Evolutionary conservation across 2,797 vertebrate genomes (phyloP), one percentile per base, ranked within the genome.

Genomic region (Microctenopoma steveboyesi): DNA sequence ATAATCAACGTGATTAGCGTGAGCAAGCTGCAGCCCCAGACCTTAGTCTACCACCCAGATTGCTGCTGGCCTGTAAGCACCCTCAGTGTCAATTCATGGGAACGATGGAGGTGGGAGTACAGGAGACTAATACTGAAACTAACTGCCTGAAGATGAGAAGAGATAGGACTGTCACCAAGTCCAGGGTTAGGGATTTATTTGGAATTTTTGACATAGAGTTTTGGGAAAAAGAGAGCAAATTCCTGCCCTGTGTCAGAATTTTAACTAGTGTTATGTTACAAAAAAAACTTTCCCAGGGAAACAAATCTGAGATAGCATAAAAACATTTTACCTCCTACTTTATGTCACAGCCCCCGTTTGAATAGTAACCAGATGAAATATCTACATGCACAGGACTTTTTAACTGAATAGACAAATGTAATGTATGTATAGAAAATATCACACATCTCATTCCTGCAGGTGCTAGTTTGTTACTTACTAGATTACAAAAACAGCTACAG

Each of bases 1-100:
- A 92, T 89, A 92, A 94, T 93, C 92, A 92, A 84, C 85, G 57
- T 93, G 93, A 93, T 94, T 93, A 93, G 88, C 81, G 30, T 51
- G 73, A 81, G 85, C 81, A 59, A 81, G 85, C 82, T 76, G 85
- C 86, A 86, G 83, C 77, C 70, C 78, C 89, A 79, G 87, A 84
- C 78, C 63, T 76, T 69, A 45, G 79, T 51, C 74, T 76, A 82
- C 93, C 92, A 93, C 93, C 93, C 93, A 94, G 82, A 87, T 83
- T 82, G 88, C 73, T 54, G 75, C 59, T 69, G 82, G 82, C 80
- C 82, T 62, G 61, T 48, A 7, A 71, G 80, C 64, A 74, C 63
- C 70, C 73, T 84, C 64, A 56, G 66, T 57, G 33, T 28, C 25
- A 2, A 43, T 50, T 61, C 77, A 72, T 77, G 79, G 77, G 79